These are phyloP conservation scores for Latrodectus hesperus DNA, from an alignment of 2,888 invertebrate genomes.

Conservation along the genomic window DNA sequence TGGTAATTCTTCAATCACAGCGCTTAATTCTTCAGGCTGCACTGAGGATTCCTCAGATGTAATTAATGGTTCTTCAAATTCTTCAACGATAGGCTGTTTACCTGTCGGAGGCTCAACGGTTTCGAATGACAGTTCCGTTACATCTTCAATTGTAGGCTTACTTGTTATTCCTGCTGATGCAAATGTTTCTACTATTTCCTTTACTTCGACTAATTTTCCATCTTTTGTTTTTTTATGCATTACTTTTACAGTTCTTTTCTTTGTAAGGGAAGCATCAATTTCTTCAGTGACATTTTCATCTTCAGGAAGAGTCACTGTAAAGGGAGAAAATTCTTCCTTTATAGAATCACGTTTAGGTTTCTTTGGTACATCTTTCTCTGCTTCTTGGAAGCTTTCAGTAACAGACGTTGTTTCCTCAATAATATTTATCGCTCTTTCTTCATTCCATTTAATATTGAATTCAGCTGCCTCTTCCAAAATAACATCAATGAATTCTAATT, in stretches of 20 bases:
- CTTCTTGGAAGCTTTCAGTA: constrained; percentile 43
- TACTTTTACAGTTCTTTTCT: constrained; percentile 59
- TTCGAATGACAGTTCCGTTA: constrained; percentile 51
- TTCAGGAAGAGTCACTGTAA: constrained; percentile 65
- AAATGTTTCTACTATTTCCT: constrained; percentile 67
- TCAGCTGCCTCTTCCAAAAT: constrained; percentile 64
- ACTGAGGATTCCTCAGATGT: constrained; percentile 35
- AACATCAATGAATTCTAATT: constrained; percentile 41
- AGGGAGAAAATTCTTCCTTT: constrained; percentile 61
- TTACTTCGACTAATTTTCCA: constrained; percentile 59
- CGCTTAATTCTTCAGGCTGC: constrained; percentile 45
- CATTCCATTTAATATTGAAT: constrained; percentile 33
- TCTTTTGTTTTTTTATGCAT: constrained; percentile 64
- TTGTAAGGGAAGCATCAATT: constrained; percentile 48
- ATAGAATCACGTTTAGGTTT: constrained; percentile 30
- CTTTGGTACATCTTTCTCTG: constrained; percentile 4
- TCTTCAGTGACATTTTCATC: constrained; percentile 58
- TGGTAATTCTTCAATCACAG: constrained; percentile 48
- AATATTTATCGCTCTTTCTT: constrained; percentile 37
- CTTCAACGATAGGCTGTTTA: constrained; percentile 67
- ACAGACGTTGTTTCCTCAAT: constrained; percentile 20
- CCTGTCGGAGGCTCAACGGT: constrained; percentile 21
- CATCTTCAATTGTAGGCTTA: constrained; percentile 66
- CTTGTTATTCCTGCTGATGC: constrained; percentile 32
- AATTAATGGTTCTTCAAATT: constrained; percentile 52